phyloP scores from a whole-genome alignment of 2,113 vertebrate species.

The Leptosomus discolor region DNA sequence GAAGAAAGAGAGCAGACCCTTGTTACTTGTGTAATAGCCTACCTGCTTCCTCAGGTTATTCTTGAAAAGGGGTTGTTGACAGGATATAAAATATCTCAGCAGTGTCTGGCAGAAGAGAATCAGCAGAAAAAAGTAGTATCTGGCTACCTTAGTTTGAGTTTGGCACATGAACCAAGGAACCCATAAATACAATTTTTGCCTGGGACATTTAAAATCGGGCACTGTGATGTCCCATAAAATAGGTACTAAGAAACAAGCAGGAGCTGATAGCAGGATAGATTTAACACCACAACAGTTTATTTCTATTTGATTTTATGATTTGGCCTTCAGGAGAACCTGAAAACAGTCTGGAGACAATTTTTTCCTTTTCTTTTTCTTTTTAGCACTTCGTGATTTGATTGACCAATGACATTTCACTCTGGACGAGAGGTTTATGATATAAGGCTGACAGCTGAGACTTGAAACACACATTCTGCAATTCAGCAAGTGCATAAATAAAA shows the following conservation, averaged over 20 bases:
- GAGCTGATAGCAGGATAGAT: background rate
- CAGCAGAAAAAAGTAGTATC: background rate
- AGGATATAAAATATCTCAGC: background rate
- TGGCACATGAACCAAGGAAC: background rate
- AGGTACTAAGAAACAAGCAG: background rate
- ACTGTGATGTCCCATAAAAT: background rate
- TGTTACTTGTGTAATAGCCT: background rate
- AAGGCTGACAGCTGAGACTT: background rate
- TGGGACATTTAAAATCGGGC: background rate
- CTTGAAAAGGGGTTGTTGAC: conserved; percentile 13
- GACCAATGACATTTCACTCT: background rate
- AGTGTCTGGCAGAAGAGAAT: background rate
- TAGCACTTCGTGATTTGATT: background rate
- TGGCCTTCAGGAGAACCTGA: background rate
- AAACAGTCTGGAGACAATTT: background rate
- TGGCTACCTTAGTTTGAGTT: background rate
- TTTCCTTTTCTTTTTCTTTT: background rate
- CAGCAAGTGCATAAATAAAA: conserved; percentile 1
- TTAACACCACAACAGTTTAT: background rate
- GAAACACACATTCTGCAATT: background rate
- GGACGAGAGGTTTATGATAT: background rate
- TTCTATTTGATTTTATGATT: background rate
- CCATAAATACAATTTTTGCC: background rate
- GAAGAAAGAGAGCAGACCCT: conserved; percentile 22
- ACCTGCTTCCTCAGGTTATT: conserved; percentile 8